Evolutionary conservation across 2,797 vertebrate species (phyloP), one percentile per base, ranked within the genome.

Genomic region (Lacerta bilineata): DNA sequence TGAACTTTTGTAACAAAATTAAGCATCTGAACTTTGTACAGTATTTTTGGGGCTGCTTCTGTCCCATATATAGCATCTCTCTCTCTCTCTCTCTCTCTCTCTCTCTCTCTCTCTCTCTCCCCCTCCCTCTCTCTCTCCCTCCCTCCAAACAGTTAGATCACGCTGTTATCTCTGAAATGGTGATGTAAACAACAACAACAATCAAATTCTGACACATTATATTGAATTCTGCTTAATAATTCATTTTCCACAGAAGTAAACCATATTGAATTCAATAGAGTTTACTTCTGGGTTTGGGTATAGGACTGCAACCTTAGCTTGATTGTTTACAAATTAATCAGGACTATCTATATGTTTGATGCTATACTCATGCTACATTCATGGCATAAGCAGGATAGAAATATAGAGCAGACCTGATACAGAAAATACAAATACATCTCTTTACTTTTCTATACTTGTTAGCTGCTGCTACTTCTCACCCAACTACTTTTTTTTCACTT

Each of bases 1-100:
- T 55, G 82, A 90, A 87, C 78, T 64, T 55, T 55, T 36, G 1
- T 81, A 50, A 88, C 64, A 43, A 88, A 23, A 11, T 76, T 78
- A 80, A 78, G 64, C 41, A 39, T 27, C 4, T 10, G 0, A 72
- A 72, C n/a, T 33, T 33, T 36, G n/a, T n/a, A 33, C 33, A 33
- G 33, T 33, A 36, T 17, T 15, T 55, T 55, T 0, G 50, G 50
- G 3, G 2, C 0, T 0, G 1, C 72, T 81, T 68, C n/a, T 55
- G 10, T 36, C 66, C n/a, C 69, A 64, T 43, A 78, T 55, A 55
- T 55, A 55, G 50, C 50, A 15, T 1, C 50, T 1, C 50, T 1
- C 50, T 55, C 13, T 33, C 33, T 33, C 33, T 33, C 33, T 33
- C 33, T 43, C 1, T 43, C 41, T 46, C 43, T 46, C 2, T 5